Evolutionary conservation across 2,888 invertebrate genomes (phyloP).

Genomic region (Diaprepes abbreviatus): DNA sequence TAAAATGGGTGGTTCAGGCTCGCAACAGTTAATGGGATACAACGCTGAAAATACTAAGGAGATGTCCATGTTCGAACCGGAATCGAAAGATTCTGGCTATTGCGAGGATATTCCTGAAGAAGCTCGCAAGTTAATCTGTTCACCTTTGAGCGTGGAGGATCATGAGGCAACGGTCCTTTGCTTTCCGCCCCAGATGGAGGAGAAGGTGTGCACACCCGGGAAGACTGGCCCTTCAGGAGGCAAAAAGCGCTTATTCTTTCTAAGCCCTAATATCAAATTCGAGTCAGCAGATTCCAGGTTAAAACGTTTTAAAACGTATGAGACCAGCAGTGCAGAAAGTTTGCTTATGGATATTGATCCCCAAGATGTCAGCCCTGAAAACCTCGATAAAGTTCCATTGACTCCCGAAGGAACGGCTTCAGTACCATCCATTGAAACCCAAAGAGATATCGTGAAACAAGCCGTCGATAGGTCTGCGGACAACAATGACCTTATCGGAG

Average conservation of each 20-base stretch:
- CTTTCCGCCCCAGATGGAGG: conserved; percentile 30
- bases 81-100: conserved; percentile 46
- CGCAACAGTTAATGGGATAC: background rate
- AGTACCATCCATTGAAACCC: background rate
- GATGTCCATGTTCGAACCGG: conserved; percentile 38
- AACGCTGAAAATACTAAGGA: conserved; percentile 25
- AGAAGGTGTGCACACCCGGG: conserved; percentile 9
- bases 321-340: background rate
- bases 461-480: conserved; percentile 77
- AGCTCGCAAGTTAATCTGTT: background rate
- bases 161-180: conserved; percentile 28
- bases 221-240: background rate
- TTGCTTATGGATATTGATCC: too few species aligned
- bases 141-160: conserved; percentile 34
- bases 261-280: conserved; percentile 1
- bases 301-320: conserved; percentile 39
- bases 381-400: too few species aligned
- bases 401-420: background rate
- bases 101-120: conserved; percentile 34
- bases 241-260: conserved; percentile 34
- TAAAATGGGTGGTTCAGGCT: background rate
- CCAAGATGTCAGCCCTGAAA: too few species aligned
- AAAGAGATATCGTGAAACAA: conserved; percentile 79
- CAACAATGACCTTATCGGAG: conserved; percentile 84
- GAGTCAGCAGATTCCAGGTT: conserved; percentile 19